Percentiles rank a stretch among this genome's conserved stretches.
phyloP scores from a whole-genome alignment of 2,888 invertebrate genomes.

The Drosophila kuntzei region DNA sequence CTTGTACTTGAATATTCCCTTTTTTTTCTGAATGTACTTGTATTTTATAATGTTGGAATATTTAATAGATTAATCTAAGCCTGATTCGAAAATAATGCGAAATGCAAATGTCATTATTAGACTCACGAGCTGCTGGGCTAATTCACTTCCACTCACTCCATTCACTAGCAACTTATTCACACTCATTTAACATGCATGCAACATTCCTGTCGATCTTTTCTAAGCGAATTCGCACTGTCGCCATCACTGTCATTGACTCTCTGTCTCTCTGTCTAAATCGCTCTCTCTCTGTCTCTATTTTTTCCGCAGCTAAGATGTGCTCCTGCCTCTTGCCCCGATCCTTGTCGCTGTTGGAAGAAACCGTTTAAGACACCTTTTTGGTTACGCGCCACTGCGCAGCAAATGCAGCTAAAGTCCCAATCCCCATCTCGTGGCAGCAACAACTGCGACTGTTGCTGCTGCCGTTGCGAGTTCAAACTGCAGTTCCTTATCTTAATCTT shows the following conservation, averaged over 20 bases:
- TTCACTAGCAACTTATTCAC: slow-evolving; percentile 39
- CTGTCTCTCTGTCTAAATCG: neutral
- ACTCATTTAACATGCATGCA: slow-evolving; percentile 46
- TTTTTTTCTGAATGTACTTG: too few relatives aligned
- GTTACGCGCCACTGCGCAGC: slow-evolving; percentile 68
- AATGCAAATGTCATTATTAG: neutral
- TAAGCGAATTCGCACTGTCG: slow-evolving; percentile 19
- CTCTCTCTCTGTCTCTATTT: slow-evolving; percentile 1
- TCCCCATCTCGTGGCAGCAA: slow-evolving; percentile 22
- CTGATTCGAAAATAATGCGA: slow-evolving; percentile 1
- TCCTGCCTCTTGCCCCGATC: neutral
- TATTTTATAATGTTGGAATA: too few relatives aligned
- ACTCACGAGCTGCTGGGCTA: slow-evolving; percentile 24
- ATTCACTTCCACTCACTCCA: slow-evolving; percentile 31
- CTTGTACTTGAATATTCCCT: too few relatives aligned
- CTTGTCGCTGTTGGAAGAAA: slow-evolving; percentile 38
- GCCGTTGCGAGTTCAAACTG: slow-evolving; percentile 51
- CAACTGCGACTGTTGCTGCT: slow-evolving; percentile 3
- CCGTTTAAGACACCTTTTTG: slow-evolving; percentile 79
- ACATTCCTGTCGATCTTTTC: slow-evolving; percentile 55
- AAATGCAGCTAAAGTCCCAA: slow-evolving; percentile 47
- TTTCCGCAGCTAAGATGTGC: slow-evolving; percentile 26
- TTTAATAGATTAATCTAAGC: too few relatives aligned
- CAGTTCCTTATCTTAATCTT: slow-evolving; percentile 81
- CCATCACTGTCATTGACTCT: neutral